A percentile compares a stretch with the other conserved stretches of the same genome.
Conservation (phyloP, 2,797 vertebrate genomes). For the Delichon dasypus region DNA sequence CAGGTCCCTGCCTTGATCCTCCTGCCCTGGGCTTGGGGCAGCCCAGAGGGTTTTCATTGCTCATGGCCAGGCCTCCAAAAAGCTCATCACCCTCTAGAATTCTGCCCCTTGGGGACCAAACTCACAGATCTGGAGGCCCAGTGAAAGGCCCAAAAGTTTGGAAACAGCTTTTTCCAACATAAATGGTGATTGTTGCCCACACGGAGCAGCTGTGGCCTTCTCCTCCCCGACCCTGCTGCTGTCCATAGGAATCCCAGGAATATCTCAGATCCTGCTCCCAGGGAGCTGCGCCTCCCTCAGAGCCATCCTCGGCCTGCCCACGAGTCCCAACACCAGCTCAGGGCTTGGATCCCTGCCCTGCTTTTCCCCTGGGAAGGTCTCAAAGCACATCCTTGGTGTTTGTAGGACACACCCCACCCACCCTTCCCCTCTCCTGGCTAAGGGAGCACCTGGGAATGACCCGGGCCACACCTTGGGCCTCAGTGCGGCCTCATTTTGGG, state of each 20-base stretch:
- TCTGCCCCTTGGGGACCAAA: background rate
- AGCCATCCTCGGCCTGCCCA: background rate
- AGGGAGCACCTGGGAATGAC: background rate
- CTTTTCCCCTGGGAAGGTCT: background rate
- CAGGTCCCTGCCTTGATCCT: background rate
- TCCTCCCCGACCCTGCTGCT: background rate
- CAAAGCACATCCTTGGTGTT: background rate
- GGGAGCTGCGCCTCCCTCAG: background rate
- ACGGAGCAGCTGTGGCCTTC: background rate
- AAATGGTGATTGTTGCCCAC: background rate
- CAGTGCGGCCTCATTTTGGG: background rate
- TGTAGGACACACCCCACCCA: background rate
- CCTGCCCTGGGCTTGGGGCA: background rate
- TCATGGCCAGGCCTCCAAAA: background rate
- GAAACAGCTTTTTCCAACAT: background rate
- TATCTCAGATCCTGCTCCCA: background rate
- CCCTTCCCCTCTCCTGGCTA: accelerated
- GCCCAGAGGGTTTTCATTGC: background rate
- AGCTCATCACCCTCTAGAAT: background rate
- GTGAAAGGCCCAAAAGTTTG: background rate
- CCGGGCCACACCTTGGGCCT: background rate
- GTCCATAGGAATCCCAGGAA: background rate
- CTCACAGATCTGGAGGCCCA: background rate
- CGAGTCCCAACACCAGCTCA: accelerated
- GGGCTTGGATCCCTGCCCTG: background rate